phyloP scores from a whole-genome alignment of 2,113 vertebrate genomes.

The Athene noctua region DNA sequence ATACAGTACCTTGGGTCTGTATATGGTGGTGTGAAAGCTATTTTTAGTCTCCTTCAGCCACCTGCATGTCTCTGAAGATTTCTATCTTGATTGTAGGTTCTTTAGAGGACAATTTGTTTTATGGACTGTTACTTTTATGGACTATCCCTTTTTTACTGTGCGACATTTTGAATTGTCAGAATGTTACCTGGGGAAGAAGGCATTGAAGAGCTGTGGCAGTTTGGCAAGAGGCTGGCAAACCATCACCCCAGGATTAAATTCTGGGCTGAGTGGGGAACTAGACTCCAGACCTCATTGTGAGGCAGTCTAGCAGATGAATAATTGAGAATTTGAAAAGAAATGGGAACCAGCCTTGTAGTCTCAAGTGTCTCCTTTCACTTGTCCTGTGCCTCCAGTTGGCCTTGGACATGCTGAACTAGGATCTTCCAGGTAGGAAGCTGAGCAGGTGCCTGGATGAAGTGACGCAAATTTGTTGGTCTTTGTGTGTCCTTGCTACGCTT shows the following conservation, averaged over 20 bases:
- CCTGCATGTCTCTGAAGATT: slow-evolving; percentile 15
- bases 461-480: not conserved
- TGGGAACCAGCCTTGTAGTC: not conserved
- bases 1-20: not conserved
- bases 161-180: not conserved
- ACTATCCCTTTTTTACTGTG: not conserved
- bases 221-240: not conserved
- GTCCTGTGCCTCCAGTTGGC: not conserved
- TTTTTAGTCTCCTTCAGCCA: not conserved
- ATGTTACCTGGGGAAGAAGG: not conserved
- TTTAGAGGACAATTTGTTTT: not conserved
- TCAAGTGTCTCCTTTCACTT: not conserved
- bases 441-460: not conserved
- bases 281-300: not conserved
- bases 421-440: not conserved
- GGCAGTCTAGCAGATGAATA: not conserved
- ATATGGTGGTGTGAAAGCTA: fast-evolving
- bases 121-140: not conserved
- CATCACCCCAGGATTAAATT: not conserved
- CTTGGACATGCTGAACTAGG: not conserved
- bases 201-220: fast-evolving
- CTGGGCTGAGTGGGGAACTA: not conserved
- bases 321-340: not conserved
- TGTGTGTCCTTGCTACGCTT: not conserved
- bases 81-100: not conserved